Percentiles rank a stretch among this genome's conserved stretches.
Evolutionary conservation across 1,140 invertebrate genomes (phyloP).

Genomic region (Hydropsyche tenuis): DNA sequence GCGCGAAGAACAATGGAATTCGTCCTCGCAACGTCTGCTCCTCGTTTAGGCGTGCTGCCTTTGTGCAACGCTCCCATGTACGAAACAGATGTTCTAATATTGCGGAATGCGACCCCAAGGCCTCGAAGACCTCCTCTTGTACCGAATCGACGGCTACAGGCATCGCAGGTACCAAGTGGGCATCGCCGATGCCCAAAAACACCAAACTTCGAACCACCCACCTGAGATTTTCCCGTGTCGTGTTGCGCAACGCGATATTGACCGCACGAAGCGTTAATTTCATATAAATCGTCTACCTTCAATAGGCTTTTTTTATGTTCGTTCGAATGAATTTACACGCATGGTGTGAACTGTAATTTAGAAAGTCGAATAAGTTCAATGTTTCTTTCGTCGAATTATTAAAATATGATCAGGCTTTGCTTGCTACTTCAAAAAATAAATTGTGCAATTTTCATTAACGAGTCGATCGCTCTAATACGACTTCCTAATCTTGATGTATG

Average conservation of each 20-base stretch:
- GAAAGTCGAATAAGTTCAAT: too few relatives aligned
- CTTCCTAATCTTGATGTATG: too few relatives aligned
- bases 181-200: neutral
- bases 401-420: too few relatives aligned
- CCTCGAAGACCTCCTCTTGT: conserved; percentile 16
- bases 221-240: neutral
- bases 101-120: conserved; percentile 34
- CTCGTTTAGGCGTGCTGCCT: neutral
- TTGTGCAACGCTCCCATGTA: conserved; percentile 12
- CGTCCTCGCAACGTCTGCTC: neutral
- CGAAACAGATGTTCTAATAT: conserved; percentile 40
- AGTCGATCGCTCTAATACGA: too few relatives aligned
- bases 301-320: too few relatives aligned
- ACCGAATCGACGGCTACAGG: neutral
- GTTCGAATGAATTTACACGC: too few relatives aligned
- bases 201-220: neutral
- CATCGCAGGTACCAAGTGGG: neutral
- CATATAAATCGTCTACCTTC: too few relatives aligned
- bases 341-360: too few relatives aligned
- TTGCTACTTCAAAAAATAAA: too few relatives aligned
- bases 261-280: neutral
- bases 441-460: too few relatives aligned
- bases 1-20: neutral
- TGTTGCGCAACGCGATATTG: conserved; percentile 11
- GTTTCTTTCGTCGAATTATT: too few relatives aligned